Evolutionary conservation across 2,888 invertebrate genomes (phyloP), one percentile per base, ranked within the genome.

Genomic region (Autographa gamma): DNA sequence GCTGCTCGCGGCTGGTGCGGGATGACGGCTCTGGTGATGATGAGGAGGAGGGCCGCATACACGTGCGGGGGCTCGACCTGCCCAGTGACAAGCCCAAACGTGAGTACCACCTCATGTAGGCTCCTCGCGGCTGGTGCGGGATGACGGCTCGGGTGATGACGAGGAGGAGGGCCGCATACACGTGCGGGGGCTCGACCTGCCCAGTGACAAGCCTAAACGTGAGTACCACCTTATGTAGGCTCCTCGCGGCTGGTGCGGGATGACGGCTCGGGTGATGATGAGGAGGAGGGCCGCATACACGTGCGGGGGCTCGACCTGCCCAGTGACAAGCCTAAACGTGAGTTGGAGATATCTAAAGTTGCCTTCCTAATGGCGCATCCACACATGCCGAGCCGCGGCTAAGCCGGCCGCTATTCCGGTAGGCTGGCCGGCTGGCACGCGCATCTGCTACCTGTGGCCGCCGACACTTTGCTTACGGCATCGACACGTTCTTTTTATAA

Each of bases 81-180:
- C 95, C 95, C 54, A 95, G 92, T 67, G 95, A 95, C 79, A 95
- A 94, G 81, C 95, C 95, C 87, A 97, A 97, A 74, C 97, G 97
- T 90, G 96, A 97, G 85, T 96, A 5, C 48, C 9, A 8, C 34
- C 9, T 38, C 1, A 38, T 38, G 9, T 38, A 7, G 32, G 32
- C 4, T 3, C 3, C 48, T 96, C 96, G 31, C 92, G 98, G 70
- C 96, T 98, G 69, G 96, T 98, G 65, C 96, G 98, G 1, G 88
- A 89, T 64, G 98, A 97, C 66, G 97, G 98, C 90, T 98, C 98
- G 65, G 97, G 97, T 65, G 97, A 97, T 83, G 98, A 98, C 74
- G 98, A 98, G 77, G 98, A 97, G 66, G 97, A 93, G 74, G 98
- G 98, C 83, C 96, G 99, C 83, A 97, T 99, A 68, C 97, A 98